Conservation (phyloP, 2,888 invertebrate genomes). For the Creontiades dilutus region DNA sequence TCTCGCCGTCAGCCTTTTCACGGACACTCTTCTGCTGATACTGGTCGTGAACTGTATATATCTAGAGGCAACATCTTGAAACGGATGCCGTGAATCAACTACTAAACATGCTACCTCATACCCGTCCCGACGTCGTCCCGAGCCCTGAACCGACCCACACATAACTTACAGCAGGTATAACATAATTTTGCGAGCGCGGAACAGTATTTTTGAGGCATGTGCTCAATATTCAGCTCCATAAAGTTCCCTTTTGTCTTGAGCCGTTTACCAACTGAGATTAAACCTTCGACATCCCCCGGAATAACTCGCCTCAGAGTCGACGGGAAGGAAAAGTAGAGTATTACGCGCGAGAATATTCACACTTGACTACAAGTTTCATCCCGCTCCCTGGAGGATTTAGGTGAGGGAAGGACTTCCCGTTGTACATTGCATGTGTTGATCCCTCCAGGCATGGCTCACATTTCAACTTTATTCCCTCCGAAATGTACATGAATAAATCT, state of each 20-base stretch:
- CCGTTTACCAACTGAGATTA: conserved; percentile 15
- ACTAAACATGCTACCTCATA: conserved; percentile 17
- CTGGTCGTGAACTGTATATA: not conserved
- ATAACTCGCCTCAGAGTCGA: conserved; percentile 6
- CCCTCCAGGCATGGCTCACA: not conserved
- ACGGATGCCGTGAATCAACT: conserved; percentile 19
- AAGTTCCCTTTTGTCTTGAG: not conserved
- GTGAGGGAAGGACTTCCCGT: too few relatives aligned
- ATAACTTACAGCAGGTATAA: conserved; percentile 23
- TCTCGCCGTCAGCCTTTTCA: not conserved
- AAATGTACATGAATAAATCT: too few relatives aligned
- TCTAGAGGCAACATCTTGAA: conserved; percentile 19
- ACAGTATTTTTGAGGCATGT: conserved; percentile 21
- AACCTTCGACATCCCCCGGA: not conserved
- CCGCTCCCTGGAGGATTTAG: not conserved
- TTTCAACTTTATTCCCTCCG: not conserved
- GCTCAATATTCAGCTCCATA: conserved; percentile 32
- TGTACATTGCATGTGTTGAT: not conserved
- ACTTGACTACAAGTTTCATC: not conserved
- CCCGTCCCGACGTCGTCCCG: not conserved
- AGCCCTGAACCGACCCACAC: not conserved
- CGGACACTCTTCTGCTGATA: not conserved
- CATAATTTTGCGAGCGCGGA: not conserved
- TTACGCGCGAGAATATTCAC: conserved; percentile 4
- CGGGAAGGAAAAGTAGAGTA: not conserved